Evolutionary conservation across 64 coral and sea anemone genomes (phyloP), one percentile per base, ranked within the genome.

Genomic region (Dendronephthya gigantea): DNA sequence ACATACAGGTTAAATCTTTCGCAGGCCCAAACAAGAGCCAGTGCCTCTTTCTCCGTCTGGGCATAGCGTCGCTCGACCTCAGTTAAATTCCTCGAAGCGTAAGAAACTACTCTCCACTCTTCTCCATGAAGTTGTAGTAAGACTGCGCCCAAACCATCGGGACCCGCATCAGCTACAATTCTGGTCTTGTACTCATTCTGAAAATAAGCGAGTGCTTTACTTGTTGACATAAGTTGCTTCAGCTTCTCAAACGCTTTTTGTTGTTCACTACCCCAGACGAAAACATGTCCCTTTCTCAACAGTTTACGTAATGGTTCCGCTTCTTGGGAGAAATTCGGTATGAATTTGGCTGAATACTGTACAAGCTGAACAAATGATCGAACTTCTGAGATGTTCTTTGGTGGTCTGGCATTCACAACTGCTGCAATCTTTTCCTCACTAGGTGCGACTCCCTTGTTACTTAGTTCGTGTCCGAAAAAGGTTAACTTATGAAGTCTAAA

Each of bases 391-490:
- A 49, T 32, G 22, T 29, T 40, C 30, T 15, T 55, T 29, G 43
- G 38, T 84, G 19, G 47, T 50, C 82, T 83, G 1, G 82, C 82
- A 83, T 83, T 83, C 31, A 83, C 82, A 40, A 83, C 82, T 10
- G 82, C 82, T 83, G 82, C 82, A 83, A 83, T 83, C n/a, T 83
- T 83, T 36, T 83, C 82, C 38, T 83, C 82, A 83, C 82, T 83
- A 7, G 82, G 82, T 19, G 82, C 22, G 38, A 83, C n/a, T 40
- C 38, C 82, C 9, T 47, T 28, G 82, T 12, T 83, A 40, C 82
- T 83, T 27, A 48, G 48, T 36, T 83, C 82, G n/a, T 83, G 82
- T 83, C 39, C 82, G 38, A 83, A 56, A 36, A n/a, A n/a, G n/a
- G n/a, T n/a, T n/a, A n/a, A n/a, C n/a, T n/a, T n/a, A n/a, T n/a